Percentiles rank a stretch among this genome's conserved stretches.
These are phyloP conservation scores for Lithobates sylvaticus DNA, from an alignment of 2,797 vertebrate species.

Conservation along the genomic window DNA sequence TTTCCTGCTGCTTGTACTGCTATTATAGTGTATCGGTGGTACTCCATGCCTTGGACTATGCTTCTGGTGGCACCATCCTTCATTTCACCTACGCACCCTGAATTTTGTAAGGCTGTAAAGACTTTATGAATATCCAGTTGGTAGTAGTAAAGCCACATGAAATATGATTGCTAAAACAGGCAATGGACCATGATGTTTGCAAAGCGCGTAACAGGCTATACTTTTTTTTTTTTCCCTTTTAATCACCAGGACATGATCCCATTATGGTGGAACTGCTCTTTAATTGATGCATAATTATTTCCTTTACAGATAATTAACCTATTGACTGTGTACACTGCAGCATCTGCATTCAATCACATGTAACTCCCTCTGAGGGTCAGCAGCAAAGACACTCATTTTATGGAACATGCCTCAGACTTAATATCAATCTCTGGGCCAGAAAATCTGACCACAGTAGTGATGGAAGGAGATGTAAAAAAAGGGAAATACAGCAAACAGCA, in stretches of 20 bases:
- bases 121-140: neutral
- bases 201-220: neutral
- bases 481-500: neutral
- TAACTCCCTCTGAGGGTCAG: conserved; percentile 55
- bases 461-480: neutral
- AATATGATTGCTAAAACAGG: conserved; percentile 12
- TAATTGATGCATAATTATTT: conserved; percentile 63
- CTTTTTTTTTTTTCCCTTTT: conserved; percentile 31
- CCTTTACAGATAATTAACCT: conserved; percentile 63
- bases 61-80: too few species aligned
- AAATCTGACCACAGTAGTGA: neutral
- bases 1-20: too few species aligned
- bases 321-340: conserved; percentile 60
- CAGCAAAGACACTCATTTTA: conserved; percentile 56
- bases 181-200: conserved; percentile 8
- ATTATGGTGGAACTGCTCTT: conserved; percentile 57
- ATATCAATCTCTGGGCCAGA: conserved; percentile 38
- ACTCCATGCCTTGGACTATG: too few species aligned
- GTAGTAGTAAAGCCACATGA: conserved; percentile 10
- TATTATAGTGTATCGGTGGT: too few species aligned
- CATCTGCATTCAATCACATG: conserved; percentile 62
- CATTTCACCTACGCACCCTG: too few species aligned
- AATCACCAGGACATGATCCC: conserved; percentile 57
- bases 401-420: conserved; percentile 49
- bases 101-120: too few species aligned